Percentiles rank a stretch among this genome's conserved stretches.
These are phyloP conservation scores for Ranitomeya imitator DNA, from an alignment of 2,113 vertebrate species.

Conservation along the genomic window DNA sequence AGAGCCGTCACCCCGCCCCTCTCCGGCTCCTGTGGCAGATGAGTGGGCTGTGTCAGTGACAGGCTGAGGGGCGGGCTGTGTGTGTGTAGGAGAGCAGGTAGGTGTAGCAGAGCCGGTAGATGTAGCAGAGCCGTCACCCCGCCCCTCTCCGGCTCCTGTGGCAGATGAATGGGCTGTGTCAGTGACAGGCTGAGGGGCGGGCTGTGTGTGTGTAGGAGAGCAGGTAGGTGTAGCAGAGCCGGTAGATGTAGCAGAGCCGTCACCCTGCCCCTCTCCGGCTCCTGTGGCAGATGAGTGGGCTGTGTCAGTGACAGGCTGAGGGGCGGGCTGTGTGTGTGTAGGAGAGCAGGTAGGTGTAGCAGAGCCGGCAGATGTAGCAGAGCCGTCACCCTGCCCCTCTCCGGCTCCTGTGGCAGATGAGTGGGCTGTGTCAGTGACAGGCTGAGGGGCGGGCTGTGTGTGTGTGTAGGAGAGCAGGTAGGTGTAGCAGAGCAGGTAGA, in stretches of 20 bases:
- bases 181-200: constrained; percentile 47
- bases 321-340: constrained; percentile 51
- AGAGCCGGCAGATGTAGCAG: neutral
- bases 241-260: neutral
- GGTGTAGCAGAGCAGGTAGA: neutral
- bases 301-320: constrained; percentile 42
- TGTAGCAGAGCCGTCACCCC: neutral
- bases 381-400: neutral
- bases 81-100: neutral
- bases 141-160: neutral
- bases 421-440: constrained; percentile 37
- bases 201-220: constrained; percentile 43
- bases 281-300: neutral
- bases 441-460: constrained; percentile 51
- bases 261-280: neutral
- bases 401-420: neutral
- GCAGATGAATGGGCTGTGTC: neutral
- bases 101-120: neutral
- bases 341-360: neutral
- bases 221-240: neutral
- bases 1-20: neutral
- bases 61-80: constrained; percentile 52
- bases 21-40: neutral
- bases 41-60: constrained; percentile 21
- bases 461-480: neutral